A percentile compares a stretch with the other conserved stretches of the same genome.
Conservation (phyloP, 1,140 invertebrate genomes). For the Drosophila rhopaloa region DNA sequence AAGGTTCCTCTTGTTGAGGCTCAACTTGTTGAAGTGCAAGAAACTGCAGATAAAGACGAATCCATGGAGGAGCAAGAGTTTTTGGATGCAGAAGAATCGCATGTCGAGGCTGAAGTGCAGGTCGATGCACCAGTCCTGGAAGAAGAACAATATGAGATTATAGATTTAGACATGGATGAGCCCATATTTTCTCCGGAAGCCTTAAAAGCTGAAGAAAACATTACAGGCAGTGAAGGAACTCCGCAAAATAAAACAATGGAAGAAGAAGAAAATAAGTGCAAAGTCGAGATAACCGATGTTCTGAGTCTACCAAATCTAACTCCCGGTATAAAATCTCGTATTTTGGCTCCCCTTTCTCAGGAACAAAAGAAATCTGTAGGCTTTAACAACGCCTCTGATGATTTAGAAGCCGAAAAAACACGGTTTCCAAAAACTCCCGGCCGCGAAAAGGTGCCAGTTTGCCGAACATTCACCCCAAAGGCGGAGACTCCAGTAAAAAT, state of each 20-base stretch:
- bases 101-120: background rate
- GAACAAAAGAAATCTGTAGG: constrained; percentile 39
- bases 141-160: background rate
- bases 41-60: background rate
- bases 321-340: background rate
- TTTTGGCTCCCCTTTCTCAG: background rate
- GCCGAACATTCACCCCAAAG: background rate
- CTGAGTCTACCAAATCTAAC: constrained; percentile 1
- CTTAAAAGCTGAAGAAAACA: too few relatives aligned
- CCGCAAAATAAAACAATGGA: background rate
- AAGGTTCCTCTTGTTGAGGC: background rate
- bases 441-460: constrained; percentile 13
- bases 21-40: background rate
- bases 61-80: constrained; percentile 13
- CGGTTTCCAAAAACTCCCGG: constrained; percentile 69
- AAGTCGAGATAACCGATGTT: background rate
- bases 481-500: background rate
- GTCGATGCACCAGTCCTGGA: background rate
- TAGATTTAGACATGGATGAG: background rate
- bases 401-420: constrained; percentile 25
- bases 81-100: constrained; percentile 7
- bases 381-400: constrained; percentile 22
- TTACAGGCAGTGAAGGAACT: background rate
- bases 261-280: background rate
- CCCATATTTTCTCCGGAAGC: background rate